These are phyloP conservation scores for Pseudomyrmex dendroicus DNA, from an alignment of 1,140 invertebrate genomes.

Conservation along the genomic window DNA sequence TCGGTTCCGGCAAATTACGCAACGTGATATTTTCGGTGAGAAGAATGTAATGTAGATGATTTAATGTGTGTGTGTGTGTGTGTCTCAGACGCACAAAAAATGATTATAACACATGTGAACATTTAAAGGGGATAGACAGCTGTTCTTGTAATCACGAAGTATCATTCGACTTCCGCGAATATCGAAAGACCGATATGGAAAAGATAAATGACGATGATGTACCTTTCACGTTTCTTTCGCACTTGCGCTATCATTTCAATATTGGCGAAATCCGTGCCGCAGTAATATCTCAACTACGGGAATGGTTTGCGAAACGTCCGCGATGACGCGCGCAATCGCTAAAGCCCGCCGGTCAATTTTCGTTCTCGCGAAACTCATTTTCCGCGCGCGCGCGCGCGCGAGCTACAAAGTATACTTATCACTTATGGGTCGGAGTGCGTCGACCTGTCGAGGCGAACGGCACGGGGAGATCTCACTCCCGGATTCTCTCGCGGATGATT, in stretches of 20 bases:
- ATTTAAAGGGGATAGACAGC: neutral
- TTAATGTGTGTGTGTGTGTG: no score
- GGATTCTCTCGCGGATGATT: conserved; percentile 36
- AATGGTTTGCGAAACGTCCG: neutral
- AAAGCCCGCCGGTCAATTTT: conserved; percentile 22
- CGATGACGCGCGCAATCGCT: conserved; percentile 29
- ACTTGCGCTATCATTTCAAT: conserved; percentile 6
- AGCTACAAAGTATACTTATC: conserved; percentile 57
- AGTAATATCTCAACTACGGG: conserved; percentile 36
- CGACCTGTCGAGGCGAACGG: conserved; percentile 36
- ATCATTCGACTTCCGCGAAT: neutral
- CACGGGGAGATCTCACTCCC: conserved; percentile 17
- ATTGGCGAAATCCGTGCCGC: neutral
- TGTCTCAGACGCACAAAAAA: neutral
- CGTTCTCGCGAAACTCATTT: conserved; percentile 32
- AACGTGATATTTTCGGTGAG: neutral
- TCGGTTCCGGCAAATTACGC: neutral
- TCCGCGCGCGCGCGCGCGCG: neutral
- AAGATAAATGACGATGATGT: conserved; percentile 4
- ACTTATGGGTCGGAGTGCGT: conserved; percentile 33
- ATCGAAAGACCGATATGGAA: neutral
- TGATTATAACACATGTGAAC: neutral
- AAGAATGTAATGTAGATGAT: no score
- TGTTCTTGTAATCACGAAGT: neutral
- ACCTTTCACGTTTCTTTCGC: conserved; percentile 28